Conservation (phyloP, 2,888 invertebrate species). For the Crepidodera aurea region DNA sequence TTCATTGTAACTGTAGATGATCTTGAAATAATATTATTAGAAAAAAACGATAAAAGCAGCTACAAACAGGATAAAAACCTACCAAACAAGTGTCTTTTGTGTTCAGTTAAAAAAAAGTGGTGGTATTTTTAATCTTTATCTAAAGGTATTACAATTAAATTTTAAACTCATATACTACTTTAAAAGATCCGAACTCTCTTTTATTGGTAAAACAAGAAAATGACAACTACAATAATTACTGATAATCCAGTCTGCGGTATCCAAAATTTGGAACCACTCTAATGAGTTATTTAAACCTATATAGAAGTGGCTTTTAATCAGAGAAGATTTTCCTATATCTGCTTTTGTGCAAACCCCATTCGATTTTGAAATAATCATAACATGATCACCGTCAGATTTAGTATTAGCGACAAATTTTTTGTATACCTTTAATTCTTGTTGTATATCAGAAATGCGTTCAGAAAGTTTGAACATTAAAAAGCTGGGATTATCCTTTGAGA, state of each 20-base stretch:
- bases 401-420: neutral
- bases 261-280: neutral
- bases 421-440: neutral
- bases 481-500: neutral
- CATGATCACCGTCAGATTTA: neutral
- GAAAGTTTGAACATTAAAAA: neutral
- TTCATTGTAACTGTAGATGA: too few relatives aligned
- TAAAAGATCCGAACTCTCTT: too few relatives aligned
- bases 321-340: slow-evolving; percentile 2
- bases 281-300: neutral
- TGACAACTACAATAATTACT: neutral
- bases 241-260: neutral
- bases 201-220: too few relatives aligned
- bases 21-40: too few relatives aligned
- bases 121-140: too few relatives aligned
- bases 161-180: too few relatives aligned
- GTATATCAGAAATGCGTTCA: neutral
- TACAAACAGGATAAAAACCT: too few relatives aligned
- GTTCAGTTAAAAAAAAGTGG: too few relatives aligned
- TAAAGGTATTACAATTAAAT: too few relatives aligned
- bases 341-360: neutral
- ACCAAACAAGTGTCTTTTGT: too few relatives aligned
- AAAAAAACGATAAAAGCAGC: too few relatives aligned
- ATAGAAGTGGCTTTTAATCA: neutral
- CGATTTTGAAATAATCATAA: neutral